Evolutionary conservation across 2,113 vertebrate genomes (phyloP), one percentile per base, ranked within the genome.

Genomic region (Epinephelus fuscoguttatus): DNA sequence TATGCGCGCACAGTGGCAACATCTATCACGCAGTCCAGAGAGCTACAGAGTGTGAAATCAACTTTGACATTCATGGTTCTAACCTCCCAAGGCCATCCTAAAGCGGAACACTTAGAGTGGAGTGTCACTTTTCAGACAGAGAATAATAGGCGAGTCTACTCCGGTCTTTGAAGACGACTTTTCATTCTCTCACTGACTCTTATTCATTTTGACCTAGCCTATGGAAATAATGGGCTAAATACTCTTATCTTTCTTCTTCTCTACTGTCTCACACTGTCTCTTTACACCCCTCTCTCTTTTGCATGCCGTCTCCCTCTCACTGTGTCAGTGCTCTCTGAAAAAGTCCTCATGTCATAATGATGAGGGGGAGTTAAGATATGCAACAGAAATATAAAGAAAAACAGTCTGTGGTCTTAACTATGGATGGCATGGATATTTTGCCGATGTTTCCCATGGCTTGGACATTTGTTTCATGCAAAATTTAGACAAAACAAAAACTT

Each of bases 41-140:
- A 91, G 82, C 79, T 80, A 85, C 91, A 86, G 85, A 89, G 91
- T 94, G 91, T 91, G 91, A 92, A 94, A 94, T 94, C 90, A 89
- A 92, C 90, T 89, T 90, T 94, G 93, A 94, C 93, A 92, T 93
- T 94, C 90, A 93, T 87, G 92, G 87, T 82, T 89, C 78, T 82
- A 92, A 88, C 90, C 84, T 92, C 90, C 87, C 93, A 91, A 92
- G 90, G 93, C 93, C 88, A 21, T 86, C 74, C 84, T 90, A 63
- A 89, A 90, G 87, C 87, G 70, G 84, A 91, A 83, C 91, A 89
- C 89, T 91, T 89, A 90, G 84, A 90, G 60, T 62, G 55, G 73
- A 88, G 89, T 90, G 89, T 91, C 91, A 89, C 90, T 90, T 88
- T 80, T 89, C 90, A 89, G 88, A 92, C 84, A 73, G 80, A 89